Evolutionary conservation across 2,888 invertebrate species (phyloP).

Genomic region (Tholera decimalis): DNA sequence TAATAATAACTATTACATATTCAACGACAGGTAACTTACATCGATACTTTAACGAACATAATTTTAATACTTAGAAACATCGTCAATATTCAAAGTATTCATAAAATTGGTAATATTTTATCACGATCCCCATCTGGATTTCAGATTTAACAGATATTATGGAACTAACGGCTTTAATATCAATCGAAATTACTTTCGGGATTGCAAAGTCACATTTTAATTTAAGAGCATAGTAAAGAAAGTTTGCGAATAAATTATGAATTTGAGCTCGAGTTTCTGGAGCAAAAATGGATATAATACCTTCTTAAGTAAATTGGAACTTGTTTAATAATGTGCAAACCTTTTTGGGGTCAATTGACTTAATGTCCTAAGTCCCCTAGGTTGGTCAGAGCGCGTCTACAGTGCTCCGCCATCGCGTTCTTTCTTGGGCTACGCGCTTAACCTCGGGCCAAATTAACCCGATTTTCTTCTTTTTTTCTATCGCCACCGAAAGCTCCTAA

Average conservation of each 20-base stretch:
- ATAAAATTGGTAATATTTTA: conserved; percentile 13
- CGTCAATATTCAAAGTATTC: conserved; percentile 32
- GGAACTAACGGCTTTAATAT: not conserved
- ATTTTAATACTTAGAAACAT: conserved; percentile 18
- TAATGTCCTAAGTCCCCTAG: too few relatives aligned
- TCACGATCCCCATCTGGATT: conserved; percentile 2
- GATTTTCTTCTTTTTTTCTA: too few relatives aligned
- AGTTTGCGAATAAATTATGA: conserved; percentile 31
- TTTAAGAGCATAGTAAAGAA: conserved; percentile 21
- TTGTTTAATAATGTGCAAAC: conserved; percentile 10
- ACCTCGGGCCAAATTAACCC: too few relatives aligned
- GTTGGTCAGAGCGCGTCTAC: too few relatives aligned
- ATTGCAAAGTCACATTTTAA: conserved; percentile 25
- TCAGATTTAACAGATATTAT: conserved; percentile 1
- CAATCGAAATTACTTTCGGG: conserved; percentile 29
- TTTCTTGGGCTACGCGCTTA: too few relatives aligned
- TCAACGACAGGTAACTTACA: conserved; percentile 1
- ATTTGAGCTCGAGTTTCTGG: not conserved
- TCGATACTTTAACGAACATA: not conserved
- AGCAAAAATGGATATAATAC: conserved; percentile 20
- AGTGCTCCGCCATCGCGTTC: too few relatives aligned
- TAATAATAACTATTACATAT: not conserved
- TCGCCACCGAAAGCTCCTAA: too few relatives aligned
- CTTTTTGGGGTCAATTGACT: too few relatives aligned
- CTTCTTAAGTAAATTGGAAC: not conserved